Percentiles rank a stretch among this genome's conserved stretches.
Conservation (phyloP, 2,888 invertebrate species). For the Rhyacophila evoluta region DNA sequence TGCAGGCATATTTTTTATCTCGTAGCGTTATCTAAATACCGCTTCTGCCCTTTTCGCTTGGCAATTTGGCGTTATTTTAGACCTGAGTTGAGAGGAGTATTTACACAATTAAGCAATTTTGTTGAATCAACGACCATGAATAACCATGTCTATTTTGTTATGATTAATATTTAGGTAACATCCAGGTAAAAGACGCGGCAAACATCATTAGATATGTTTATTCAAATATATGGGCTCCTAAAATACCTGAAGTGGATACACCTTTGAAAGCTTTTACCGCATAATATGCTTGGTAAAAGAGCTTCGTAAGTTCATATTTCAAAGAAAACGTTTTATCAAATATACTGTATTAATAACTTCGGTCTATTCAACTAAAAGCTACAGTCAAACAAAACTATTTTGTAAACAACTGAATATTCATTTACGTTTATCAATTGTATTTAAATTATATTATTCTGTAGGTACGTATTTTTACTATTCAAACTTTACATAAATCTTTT, state of each 20-base stretch:
- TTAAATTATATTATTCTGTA: too few species aligned
- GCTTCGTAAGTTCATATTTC: too few species aligned
- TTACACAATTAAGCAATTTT: slow-evolving; percentile 10
- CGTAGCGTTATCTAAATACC: too few species aligned
- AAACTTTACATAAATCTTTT: too few species aligned
- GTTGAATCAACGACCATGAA: slow-evolving; percentile 7
- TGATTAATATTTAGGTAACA: neutral
- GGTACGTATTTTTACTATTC: too few species aligned
- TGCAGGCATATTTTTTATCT: too few species aligned
- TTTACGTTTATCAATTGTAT: too few species aligned
- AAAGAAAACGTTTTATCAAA: too few species aligned
- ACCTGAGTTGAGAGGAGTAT: neutral
- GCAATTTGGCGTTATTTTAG: neutral
- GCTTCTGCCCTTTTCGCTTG: neutral
- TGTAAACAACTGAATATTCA: too few species aligned
- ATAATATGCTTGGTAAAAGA: neutral
- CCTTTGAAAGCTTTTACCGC: neutral
- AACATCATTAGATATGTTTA: slow-evolving; percentile 12
- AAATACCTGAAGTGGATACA: neutral
- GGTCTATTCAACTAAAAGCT: too few species aligned
- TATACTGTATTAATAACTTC: too few species aligned
- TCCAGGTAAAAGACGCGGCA: neutral
- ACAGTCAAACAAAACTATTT: too few species aligned
- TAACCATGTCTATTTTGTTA: slow-evolving; percentile 14
- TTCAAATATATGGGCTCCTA: neutral